Evolutionary conservation across 2,113 vertebrate species (phyloP), one percentile per base, ranked within the genome.

Genomic region (Ctenodactylus gundi): DNA sequence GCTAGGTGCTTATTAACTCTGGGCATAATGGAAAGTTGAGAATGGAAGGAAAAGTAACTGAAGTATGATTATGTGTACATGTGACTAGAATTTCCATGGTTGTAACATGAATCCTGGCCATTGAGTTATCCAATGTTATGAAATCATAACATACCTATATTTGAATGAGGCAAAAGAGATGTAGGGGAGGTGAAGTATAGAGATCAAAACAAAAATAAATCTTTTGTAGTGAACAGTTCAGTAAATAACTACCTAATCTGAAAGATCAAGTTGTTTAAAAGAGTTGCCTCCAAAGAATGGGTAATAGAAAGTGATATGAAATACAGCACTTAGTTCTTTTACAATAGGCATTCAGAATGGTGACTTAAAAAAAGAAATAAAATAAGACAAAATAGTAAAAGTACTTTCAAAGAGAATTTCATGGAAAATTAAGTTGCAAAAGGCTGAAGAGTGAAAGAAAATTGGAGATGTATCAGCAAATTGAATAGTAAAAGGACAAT

Each of bases 401-500:
- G 17, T 83, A n/a, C 85, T 93, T 82, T 4, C n/a, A 64, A 90
- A 96, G 34, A 81, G 44, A 70, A 65, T 39, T 51, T 77, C 29
- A 46, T 44, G 39, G 81, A 88, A 65, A 57, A 46, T 29, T 70
- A 34, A 46, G 5, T 64, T 65, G 4, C 23, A 70, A 18, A 39
- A 4, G 29, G 11, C 44, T 82, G 8, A 51, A 92, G 57, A 76
- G 13, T 49, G 13, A 75, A 88, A 60, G 60, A 44, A 91, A 73
- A 29, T 46, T 49, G 18, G 87, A 11, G 21, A 14, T 82, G 2
- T 76, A 29, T 80, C 27, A 36, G 44, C 34, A 51, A 41, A 1
- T 15, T 73, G 44, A 82, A n/a, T 36, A 55, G 20, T 29, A 41
- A 29, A 75, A 55, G 27, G 34, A n/a, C 21, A n/a, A 46, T 9